Evolutionary conservation across 2,888 invertebrate genomes (phyloP), one percentile per base, ranked within the genome.

Genomic region (Callyntrura sp.): DNA sequence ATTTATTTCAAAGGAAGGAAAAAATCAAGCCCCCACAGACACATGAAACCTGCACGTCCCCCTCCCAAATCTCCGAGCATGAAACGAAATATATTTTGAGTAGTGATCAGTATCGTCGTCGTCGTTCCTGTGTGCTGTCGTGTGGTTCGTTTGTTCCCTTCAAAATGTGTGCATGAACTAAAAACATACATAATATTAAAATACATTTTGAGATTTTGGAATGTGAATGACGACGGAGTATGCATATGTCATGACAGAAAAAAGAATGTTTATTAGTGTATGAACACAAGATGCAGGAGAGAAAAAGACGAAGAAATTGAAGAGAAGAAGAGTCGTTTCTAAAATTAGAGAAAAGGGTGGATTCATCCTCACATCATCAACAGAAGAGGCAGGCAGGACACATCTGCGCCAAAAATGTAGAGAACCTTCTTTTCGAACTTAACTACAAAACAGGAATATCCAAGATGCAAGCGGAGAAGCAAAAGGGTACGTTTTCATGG

Each of bases 301-400:
- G 55, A 85, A 45, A 20, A 55, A 23, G 68, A 23, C 23, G 55
- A 60, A 43, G 48, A 70, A 70, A 62, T 8, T 12, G 48, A 45
- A n/a, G n/a, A n/a, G n/a, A n/a, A n/a, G n/a, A 43, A 12, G 68
- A 87, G 70, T 68, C 78, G 87, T 68, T 82, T 88, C 88, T 88
- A 88, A 88, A 88, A 88, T 88, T 88, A 88, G 88, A 88, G 82
- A 57, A 57, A 78, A 87, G 57, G 57, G 78, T 78, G 51, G 65
- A 79, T 81, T 81, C 87, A 48, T 78, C 79, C 4, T 60, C 20
- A 35, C 68, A 57, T 55, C n/a, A 23, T 68, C 25, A 65, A 65
- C 14, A n/a, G 60, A 78, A 9, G 28, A 48, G 55, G 14, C 25
- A 43, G 57, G 88, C n/a, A 88, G 88, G 88, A 88, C 88, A 88